Percentiles rank a stretch among this genome's conserved stretches.
These are phyloP conservation scores for Euplagia quadripunctaria DNA, from an alignment of 2,888 invertebrate genomes.

Conservation along the genomic window DNA sequence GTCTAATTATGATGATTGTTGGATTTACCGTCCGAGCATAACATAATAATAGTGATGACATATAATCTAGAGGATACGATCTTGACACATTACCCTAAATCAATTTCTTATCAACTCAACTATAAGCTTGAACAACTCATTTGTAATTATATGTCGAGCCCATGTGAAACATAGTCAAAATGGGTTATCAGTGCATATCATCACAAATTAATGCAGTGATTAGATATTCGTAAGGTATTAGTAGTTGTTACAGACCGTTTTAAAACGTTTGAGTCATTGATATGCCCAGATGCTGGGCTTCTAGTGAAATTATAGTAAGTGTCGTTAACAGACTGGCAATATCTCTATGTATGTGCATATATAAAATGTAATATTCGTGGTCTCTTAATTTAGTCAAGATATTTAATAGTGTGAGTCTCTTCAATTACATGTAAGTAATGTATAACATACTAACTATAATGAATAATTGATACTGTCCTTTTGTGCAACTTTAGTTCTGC, in stretches of 20 bases:
- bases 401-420: conserved; percentile 87
- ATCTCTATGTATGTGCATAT: conserved; percentile 86
- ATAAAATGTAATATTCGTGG: conserved; percentile 84
- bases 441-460: conserved; percentile 81
- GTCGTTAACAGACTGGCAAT: conserved; percentile 86
- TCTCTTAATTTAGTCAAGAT: conserved; percentile 87
- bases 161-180: conserved; percentile 74
- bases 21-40: conserved; percentile 86
- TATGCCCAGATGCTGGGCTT: conserved; percentile 82
- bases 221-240: conserved; percentile 86
- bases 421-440: conserved; percentile 81
- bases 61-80: conserved; percentile 76
- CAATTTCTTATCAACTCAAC: conserved; percentile 73
- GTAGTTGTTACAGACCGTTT: conserved; percentile 85
- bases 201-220: conserved; percentile 87
- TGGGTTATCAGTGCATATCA: conserved; percentile 87
- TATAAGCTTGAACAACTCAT: conserved; percentile 76
- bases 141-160: conserved; percentile 71
- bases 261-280: conserved; percentile 85
- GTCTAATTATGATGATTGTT: conserved; percentile 81
- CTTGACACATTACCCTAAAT: conserved; percentile 76
- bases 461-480: conserved; percentile 81
- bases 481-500: conserved; percentile 84
- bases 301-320: conserved; percentile 86
- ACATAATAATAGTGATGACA: conserved; percentile 83